Base-by-base conservation (phyloP, 2,888 invertebrate species). In the Pseudoips prasinana region DNA sequence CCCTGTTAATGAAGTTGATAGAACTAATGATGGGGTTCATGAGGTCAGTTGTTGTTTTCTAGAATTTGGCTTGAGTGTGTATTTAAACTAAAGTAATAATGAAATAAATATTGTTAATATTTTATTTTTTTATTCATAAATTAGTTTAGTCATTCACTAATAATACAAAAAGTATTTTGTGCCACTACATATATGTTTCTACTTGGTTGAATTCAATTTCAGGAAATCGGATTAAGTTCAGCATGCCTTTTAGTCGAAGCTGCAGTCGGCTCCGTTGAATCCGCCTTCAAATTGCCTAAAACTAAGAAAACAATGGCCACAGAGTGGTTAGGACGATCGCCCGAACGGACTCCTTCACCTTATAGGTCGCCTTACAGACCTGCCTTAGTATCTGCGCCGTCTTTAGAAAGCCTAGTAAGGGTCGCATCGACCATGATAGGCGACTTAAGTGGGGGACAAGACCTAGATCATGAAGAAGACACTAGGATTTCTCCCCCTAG, bases 261-360 rank as follows among this genome's bases (percentile, higher is more conserved):
- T 0, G 95, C 95, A 0, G 95, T 96, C 2, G 95, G 95, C 2
- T 95, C 94, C 0, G 85, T 95, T 3, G 95, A 94, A 44, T 92
- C 92, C 1, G 95, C 94, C 29, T 97, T 97, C 64, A 96, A 96
- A 75, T 94, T 96, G 65, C 96, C 97, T 0, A 97, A 97, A 86
- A 97, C 97, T 0, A 98, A 98, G 79, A 97, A 97, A 83, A 92
- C 92, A 0, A 90, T 97, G 65, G 96, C 96, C 91, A 96, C 94
- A 45, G 96, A 96, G 70, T 97, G 97, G 97, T 84, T 96, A 31
- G 94, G 94, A 56, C 94, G 96, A 62, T 93, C 93, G 27, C 93
- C 92, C 58, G 84, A 80, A 45, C 75, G 82, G 6, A 84, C 85
- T 1, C 82, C 84, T 0, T 83, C 84, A 1, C 85, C 85, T 1